Evolutionary conservation across 2,797 vertebrate species (phyloP), one percentile per base, ranked within the genome.

Genomic region (Momotus momota): DNA sequence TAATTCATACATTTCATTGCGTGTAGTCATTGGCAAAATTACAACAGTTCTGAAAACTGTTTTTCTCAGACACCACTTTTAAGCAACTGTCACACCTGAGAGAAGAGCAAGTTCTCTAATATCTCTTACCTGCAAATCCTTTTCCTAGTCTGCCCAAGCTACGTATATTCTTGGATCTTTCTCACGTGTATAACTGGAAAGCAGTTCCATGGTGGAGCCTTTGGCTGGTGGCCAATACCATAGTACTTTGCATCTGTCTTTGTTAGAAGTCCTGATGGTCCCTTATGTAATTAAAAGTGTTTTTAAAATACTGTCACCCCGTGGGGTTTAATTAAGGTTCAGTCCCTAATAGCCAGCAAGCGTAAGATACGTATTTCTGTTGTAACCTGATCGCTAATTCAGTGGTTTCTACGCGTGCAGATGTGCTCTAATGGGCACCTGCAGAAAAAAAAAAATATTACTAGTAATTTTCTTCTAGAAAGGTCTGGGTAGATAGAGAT

Each of bases 211-310:
- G 80, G 91, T 35, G 61, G 65, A 90, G 79, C 60, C 73, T 62
- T 51, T 97, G 96, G 95, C 93, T 90, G 77, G 82, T 81, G 85
- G 95, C 96, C 95, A 96, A 61, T 46, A 84, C 82, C 17, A 79
- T 19, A 41, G 51, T 45, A 84, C 35, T 66, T 60, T 94, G 82
- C 91, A 91, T 79, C 95, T 97, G 94, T 81, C 94, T 93, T 75
- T 87, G 82, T 93, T 86, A 88, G 65, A 94, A 94, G 85, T 90
- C 96, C 95, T 96, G 96, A 95, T 91, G 93, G 89, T 78, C 94
- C 87, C 94, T 95, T 55, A 90, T 14, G 85, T 88, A 96, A 96
- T 96, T 96, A 95, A 79, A 91, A 91, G 62, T 92, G 94, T 78
- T 96, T 96, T 94, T 95, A 79, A 94, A 79, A 35, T 51, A 90